These are phyloP conservation scores for Nomada fucata DNA, from an alignment of 2,888 invertebrate genomes.

Conservation along the genomic window DNA sequence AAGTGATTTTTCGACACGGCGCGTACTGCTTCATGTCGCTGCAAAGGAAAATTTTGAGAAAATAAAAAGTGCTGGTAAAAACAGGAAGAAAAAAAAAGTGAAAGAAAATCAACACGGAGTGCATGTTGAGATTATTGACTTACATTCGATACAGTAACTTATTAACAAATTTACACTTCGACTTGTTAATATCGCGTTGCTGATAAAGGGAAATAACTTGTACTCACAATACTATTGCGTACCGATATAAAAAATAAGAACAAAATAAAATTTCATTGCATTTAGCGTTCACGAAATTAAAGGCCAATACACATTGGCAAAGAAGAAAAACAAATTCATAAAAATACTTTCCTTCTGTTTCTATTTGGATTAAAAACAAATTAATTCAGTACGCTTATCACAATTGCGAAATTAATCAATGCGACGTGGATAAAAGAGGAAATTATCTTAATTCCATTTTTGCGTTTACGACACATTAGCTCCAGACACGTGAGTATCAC, in stretches of 20 bases:
- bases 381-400: neutral
- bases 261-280: neutral
- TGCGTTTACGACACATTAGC: conserved; percentile 32
- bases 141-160: conserved; percentile 8
- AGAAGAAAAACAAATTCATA: neutral
- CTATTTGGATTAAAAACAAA: neutral
- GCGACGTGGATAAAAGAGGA: neutral
- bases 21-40: conserved; percentile 24
- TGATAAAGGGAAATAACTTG: neutral
- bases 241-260: neutral
- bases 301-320: neutral
- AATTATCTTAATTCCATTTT: conserved; percentile 39
- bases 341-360: neutral
- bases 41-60: conserved; percentile 41
- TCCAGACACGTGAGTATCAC: conserved; percentile 54
- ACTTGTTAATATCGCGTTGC: neutral
- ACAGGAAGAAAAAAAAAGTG: neutral
- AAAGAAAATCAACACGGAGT: conserved; percentile 2
- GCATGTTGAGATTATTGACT: conserved; percentile 1
- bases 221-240: conserved; percentile 9
- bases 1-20: conserved; percentile 14
- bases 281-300: neutral
- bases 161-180: conserved; percentile 7
- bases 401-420: conserved; percentile 6
- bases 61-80: conserved; percentile 19